These are phyloP conservation scores for Palythoa grandiflora DNA, from an alignment of 92 coral and sea anemone genomes.

Conservation along the genomic window DNA sequence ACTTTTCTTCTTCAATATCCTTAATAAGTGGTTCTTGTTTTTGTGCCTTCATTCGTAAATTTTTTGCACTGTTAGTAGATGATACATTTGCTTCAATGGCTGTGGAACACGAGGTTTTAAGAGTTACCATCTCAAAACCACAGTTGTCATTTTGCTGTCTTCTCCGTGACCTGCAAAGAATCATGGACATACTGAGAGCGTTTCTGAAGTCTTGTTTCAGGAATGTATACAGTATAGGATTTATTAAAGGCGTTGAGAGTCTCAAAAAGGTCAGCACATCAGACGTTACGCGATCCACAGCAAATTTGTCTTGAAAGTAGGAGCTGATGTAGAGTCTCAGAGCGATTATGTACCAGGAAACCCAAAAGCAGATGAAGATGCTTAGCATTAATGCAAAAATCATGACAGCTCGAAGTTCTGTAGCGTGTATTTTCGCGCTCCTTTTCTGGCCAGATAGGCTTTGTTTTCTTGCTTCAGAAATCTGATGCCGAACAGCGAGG, in stretches of 20 bases:
- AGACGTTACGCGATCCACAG: neutral
- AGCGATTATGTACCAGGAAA: conserved; percentile 35
- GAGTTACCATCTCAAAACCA: conserved; percentile 29
- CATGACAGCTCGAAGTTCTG: conserved; percentile 38
- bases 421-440: neutral
- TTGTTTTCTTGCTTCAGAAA: conserved; percentile 8
- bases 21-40: neutral
- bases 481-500: conserved; percentile 26
- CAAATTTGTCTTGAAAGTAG: conserved; percentile 8
- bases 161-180: neutral
- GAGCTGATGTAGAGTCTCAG: conserved; percentile 12
- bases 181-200: neutral
- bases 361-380: conserved; percentile 36
- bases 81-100: neutral
- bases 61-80: neutral
- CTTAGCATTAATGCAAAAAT: conserved; percentile 35
- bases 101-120: conserved; percentile 9
- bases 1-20: neutral
- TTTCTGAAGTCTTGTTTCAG: conserved; percentile 40
- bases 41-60: conserved; percentile 6
- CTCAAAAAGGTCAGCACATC: conserved; percentile 29
- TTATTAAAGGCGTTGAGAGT: conserved; percentile 17
- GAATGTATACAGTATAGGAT: conserved; percentile 38
- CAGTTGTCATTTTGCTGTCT: neutral
- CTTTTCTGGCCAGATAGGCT: conserved; percentile 4